These are phyloP conservation scores for Prunella himalayana DNA, from an alignment of 2,113 vertebrate species.

Conservation along the genomic window DNA sequence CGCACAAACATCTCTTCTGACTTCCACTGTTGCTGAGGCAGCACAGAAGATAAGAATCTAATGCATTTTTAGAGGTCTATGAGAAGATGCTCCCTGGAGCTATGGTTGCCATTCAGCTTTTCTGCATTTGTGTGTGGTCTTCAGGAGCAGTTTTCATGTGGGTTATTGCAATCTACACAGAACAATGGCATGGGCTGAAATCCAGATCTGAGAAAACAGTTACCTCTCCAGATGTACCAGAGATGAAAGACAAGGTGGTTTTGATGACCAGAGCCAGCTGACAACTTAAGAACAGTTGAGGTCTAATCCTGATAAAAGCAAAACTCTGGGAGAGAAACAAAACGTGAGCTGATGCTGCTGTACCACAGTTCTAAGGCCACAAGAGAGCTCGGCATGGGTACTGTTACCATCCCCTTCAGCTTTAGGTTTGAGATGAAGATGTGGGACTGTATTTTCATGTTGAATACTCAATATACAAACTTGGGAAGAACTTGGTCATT, in stretches of 20 bases:
- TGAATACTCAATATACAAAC: background rate
- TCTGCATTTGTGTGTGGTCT: conserved; percentile 32
- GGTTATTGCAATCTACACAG: background rate
- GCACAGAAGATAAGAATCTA: conserved; percentile 15
- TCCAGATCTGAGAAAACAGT: background rate
- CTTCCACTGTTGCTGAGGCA: background rate
- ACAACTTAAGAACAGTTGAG: fast-evolving
- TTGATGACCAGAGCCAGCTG: background rate
- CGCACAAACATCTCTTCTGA: background rate
- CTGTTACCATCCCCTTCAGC: background rate
- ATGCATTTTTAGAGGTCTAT: conserved; percentile 36
- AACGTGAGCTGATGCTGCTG: fast-evolving
- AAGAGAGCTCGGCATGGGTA: background rate
- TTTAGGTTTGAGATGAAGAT: background rate
- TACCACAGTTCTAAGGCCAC: background rate
- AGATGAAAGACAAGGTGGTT: conserved; percentile 23
- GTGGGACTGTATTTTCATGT: background rate
- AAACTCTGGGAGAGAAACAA: background rate
- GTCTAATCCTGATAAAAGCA: background rate
- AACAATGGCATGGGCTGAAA: conserved; percentile 8
- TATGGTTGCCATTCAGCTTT: background rate
- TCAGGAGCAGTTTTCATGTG: conserved; percentile 20
- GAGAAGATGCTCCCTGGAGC: conserved; percentile 30
- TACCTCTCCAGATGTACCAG: background rate
- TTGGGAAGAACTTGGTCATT: background rate